phyloP scores from a whole-genome alignment of 2,797 vertebrate species.

The Sus cebifrons region DNA sequence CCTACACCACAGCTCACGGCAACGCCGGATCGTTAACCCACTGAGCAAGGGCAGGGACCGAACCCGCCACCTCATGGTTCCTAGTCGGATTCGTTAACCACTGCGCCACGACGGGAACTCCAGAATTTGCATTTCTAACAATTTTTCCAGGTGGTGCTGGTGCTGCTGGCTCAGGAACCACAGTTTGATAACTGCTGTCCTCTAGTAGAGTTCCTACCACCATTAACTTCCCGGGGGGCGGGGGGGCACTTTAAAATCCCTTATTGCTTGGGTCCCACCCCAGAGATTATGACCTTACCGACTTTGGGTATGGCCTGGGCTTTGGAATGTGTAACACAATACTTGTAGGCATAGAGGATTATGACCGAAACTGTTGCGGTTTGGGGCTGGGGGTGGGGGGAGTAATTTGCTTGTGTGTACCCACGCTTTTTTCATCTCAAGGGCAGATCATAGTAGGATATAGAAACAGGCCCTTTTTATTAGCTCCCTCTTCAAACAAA shows the following conservation, averaged over 20 bases:
- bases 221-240: neutral
- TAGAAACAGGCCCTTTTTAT: constrained; percentile 2
- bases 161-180: neutral
- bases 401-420: neutral
- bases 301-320: neutral
- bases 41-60: no score
- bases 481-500: neutral
- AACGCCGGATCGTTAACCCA: no score
- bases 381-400: neutral
- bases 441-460: neutral
- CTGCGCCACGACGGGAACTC: no score
- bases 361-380: neutral
- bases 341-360: constrained; percentile 10
- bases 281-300: constrained; percentile 2
- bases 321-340: neutral
- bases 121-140: constrained; percentile 1
- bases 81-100: no score
- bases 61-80: no score
- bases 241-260: neutral
- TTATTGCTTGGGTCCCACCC: neutral
- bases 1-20: no score
- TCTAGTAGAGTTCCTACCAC: no score
- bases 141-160: neutral
- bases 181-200: neutral
- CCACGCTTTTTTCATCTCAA: constrained; percentile 44